phyloP scores from a whole-genome alignment of 2,888 invertebrate genomes.

The Molorchus minor region DNA sequence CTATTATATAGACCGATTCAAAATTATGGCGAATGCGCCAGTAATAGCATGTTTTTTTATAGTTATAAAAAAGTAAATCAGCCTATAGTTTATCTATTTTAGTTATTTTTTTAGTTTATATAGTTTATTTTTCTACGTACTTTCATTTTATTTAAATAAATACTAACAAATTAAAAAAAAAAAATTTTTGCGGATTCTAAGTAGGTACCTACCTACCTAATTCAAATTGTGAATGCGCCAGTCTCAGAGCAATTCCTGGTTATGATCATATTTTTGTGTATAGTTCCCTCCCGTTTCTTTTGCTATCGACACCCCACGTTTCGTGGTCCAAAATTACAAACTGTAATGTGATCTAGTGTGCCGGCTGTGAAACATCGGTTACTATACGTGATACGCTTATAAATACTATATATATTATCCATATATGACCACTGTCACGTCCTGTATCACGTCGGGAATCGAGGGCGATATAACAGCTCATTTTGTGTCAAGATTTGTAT shows the following conservation, averaged over 20 bases:
- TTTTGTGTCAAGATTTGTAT: constrained; percentile 27
- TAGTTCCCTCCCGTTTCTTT: constrained; percentile 4
- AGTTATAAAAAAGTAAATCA: too few species aligned
- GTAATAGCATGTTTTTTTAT: too few species aligned
- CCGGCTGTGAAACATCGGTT: constrained; percentile 58
- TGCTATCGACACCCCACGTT: background rate
- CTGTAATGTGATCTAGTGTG: constrained; percentile 58
- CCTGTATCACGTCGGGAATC: constrained; percentile 22
- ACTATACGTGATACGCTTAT: constrained; percentile 58
- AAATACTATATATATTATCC: constrained; percentile 55
- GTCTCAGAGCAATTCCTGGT: background rate
- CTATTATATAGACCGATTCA: too few species aligned
- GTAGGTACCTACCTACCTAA: too few species aligned
- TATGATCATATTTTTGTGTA: background rate
- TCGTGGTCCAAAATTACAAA: constrained; percentile 56
- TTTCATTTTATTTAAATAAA: too few species aligned
- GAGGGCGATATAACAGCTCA: constrained; percentile 3
- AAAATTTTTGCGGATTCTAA: too few species aligned
- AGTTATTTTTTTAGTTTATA: too few species aligned
- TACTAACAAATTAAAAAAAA: too few species aligned
- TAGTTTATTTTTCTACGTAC: too few species aligned
- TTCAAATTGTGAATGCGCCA: background rate
- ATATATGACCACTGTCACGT: constrained; percentile 51
- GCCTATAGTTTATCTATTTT: too few species aligned
- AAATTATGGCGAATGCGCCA: too few species aligned